A percentile compares a stretch with the other conserved stretches of the same genome.
Evolutionary conservation across 1,140 invertebrate genomes (phyloP).

Genomic region (Anoplophora glabripennis): DNA sequence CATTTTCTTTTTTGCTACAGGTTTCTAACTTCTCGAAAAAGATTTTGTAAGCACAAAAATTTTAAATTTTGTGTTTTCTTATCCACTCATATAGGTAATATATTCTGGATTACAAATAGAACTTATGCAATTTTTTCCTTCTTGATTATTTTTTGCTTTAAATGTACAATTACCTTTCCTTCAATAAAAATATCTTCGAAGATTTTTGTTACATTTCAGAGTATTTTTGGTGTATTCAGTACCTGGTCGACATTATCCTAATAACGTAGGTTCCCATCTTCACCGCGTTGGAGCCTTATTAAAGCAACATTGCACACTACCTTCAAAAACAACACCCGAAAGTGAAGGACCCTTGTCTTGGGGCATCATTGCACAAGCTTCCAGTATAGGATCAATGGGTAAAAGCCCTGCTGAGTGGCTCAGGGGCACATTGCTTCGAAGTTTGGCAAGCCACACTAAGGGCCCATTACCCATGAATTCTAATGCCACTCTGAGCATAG

Average conservation of each 20-base stretch:
- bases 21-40: too few relatives aligned
- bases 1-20: too few relatives aligned
- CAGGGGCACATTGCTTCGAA: slow-evolving; percentile 61
- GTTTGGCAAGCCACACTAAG: slow-evolving; percentile 57
- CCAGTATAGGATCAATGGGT: slow-evolving; percentile 86
- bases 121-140: too few relatives aligned
- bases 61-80: too few relatives aligned
- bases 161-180: too few relatives aligned
- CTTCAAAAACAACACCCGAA: slow-evolving; percentile 51
- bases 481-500: slow-evolving; percentile 44
- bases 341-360: slow-evolving; percentile 58
- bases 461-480: slow-evolving; percentile 34
- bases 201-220: slow-evolving; percentile 49
- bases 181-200: too few relatives aligned
- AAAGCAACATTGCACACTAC: slow-evolving; percentile 60
- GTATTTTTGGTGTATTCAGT: slow-evolving; percentile 83
- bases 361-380: slow-evolving; percentile 79
- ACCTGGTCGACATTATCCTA: slow-evolving; percentile 73
- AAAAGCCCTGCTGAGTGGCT: slow-evolving; percentile 68
- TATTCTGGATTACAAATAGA: too few relatives aligned
- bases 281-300: slow-evolving; percentile 64
- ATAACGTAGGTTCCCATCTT: slow-evolving; percentile 67
- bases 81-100: too few relatives aligned
- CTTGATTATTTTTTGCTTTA: too few relatives aligned
- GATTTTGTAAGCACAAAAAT: too few relatives aligned